Conservation (phyloP, 1,140 invertebrate genomes). For the Drosophila navojoa region DNA sequence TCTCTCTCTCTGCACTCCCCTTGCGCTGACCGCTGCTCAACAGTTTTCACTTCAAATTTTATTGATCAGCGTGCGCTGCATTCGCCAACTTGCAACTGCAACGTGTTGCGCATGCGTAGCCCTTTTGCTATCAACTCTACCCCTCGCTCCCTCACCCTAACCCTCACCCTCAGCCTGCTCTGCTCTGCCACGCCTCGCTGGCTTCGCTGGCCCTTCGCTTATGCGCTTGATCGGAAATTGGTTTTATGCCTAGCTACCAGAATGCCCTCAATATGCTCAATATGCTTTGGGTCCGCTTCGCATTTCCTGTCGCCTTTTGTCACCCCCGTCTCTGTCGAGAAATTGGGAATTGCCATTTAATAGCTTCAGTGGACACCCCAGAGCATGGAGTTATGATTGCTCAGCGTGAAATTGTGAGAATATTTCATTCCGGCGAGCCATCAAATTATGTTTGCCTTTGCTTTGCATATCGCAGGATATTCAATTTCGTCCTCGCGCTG, state of each 20-base stretch:
- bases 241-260: slow-evolving; percentile 63
- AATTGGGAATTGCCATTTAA: slow-evolving; percentile 48
- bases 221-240: slow-evolving; percentile 75
- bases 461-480: slow-evolving; percentile 39
- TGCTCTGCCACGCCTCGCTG: slow-evolving; percentile 47
- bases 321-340: slow-evolving; percentile 21
- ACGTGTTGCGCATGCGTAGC: slow-evolving; percentile 75
- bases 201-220: slow-evolving; percentile 19
- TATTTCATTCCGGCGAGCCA: slow-evolving; percentile 38
- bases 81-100: slow-evolving; percentile 36
- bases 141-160: not conserved
- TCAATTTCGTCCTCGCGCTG: slow-evolving; percentile 54
- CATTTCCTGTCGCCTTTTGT: slow-evolving; percentile 56
- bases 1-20: slow-evolving; percentile 2
- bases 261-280: slow-evolving; percentile 16
- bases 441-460: slow-evolving; percentile 64
- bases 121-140: slow-evolving; percentile 11
- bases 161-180: not conserved
- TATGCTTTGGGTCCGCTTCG: slow-evolving; percentile 13
- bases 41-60: slow-evolving; percentile 76
- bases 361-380: slow-evolving; percentile 77
- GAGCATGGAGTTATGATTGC: slow-evolving; percentile 66
- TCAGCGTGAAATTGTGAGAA: slow-evolving; percentile 79
- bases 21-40: slow-evolving; percentile 44
- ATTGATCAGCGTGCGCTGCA: slow-evolving; percentile 55